Conservation (phyloP, 2,113 vertebrate species). For the Prochilodus magdalenae region DNA sequence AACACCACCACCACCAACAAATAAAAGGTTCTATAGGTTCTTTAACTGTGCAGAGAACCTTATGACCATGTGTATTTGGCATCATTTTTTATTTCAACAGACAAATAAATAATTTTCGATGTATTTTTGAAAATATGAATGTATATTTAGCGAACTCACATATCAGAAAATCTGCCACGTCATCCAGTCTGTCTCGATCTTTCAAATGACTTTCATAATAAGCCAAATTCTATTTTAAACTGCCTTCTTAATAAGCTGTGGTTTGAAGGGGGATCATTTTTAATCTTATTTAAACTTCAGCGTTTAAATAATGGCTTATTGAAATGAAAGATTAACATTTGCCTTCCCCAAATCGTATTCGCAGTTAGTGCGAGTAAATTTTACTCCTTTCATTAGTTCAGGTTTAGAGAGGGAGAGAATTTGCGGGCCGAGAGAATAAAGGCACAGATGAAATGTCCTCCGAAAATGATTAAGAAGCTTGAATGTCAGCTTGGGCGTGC, state of each 20-base stretch:
- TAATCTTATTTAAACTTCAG: constrained; percentile 51
- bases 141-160: constrained; percentile 36
- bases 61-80: too few species aligned
- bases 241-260: constrained; percentile 21
- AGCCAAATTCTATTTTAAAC: constrained; percentile 35
- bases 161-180: neutral
- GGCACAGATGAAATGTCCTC: constrained; percentile 61
- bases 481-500: constrained; percentile 67
- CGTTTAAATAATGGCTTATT: constrained; percentile 54
- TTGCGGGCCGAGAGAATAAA: constrained; percentile 42
- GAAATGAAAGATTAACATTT: constrained; percentile 65
- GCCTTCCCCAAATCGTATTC: constrained; percentile 57
- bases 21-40: too few species aligned
- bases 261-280: constrained; percentile 42
- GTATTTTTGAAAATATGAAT: neutral
- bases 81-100: neutral
- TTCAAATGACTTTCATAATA: constrained; percentile 27
- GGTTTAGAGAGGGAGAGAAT: constrained; percentile 44
- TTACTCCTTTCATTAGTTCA: constrained; percentile 64
- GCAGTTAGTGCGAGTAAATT: constrained; percentile 51
- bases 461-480: constrained; percentile 63
- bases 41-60: too few species aligned
- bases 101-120: neutral
- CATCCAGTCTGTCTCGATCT: constrained; percentile 17
- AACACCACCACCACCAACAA: too few species aligned